Evolutionary conservation across 2,888 invertebrate species (phyloP).

Genomic region (Caenorhabditis sp.): DNA sequence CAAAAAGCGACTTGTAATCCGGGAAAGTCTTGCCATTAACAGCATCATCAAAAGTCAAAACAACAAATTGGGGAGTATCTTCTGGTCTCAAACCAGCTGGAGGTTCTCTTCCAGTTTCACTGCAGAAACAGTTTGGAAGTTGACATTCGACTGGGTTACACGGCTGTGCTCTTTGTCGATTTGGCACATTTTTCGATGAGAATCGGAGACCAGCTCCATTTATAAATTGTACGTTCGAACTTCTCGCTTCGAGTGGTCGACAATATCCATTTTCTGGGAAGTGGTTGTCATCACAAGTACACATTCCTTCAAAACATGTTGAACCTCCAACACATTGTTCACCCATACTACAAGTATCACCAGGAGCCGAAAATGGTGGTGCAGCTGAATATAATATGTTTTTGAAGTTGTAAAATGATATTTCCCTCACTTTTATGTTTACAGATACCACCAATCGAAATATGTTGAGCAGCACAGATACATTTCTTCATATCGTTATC

Average conservation of each 20-base stretch:
- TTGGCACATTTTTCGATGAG: slow-evolving; percentile 43
- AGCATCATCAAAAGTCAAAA: slow-evolving; percentile 70
- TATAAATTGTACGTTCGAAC: slow-evolving; percentile 52
- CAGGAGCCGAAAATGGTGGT: slow-evolving; percentile 47
- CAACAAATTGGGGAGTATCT: slow-evolving; percentile 66
- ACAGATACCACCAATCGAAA: slow-evolving; percentile 53
- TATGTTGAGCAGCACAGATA: slow-evolving; percentile 62
- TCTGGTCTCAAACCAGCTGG: slow-evolving; percentile 55
- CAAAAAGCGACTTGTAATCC: slow-evolving; percentile 62
- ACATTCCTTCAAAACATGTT: slow-evolving; percentile 51
- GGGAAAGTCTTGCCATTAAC: slow-evolving; percentile 65
- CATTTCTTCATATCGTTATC: slow-evolving; percentile 56
- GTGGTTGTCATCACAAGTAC: slow-evolving; percentile 57
- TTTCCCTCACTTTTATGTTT: slow-evolving; percentile 47
- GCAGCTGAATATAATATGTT: slow-evolving; percentile 33
- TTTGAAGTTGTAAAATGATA: too few species aligned
- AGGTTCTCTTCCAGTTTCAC: slow-evolving; percentile 10
- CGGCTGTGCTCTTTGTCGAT: slow-evolving; percentile 42
- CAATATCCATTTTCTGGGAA: slow-evolving; percentile 61
- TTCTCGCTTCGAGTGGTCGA: slow-evolving; percentile 46
- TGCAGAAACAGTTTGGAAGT: slow-evolving; percentile 67
- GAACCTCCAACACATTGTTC: slow-evolving; percentile 60
- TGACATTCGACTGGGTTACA: slow-evolving; percentile 53
- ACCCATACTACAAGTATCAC: slow-evolving; percentile 48
- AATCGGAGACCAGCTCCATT: slow-evolving; percentile 58